Conservation (phyloP, 1,140 invertebrate genomes). For the Nebria ingens region DNA sequence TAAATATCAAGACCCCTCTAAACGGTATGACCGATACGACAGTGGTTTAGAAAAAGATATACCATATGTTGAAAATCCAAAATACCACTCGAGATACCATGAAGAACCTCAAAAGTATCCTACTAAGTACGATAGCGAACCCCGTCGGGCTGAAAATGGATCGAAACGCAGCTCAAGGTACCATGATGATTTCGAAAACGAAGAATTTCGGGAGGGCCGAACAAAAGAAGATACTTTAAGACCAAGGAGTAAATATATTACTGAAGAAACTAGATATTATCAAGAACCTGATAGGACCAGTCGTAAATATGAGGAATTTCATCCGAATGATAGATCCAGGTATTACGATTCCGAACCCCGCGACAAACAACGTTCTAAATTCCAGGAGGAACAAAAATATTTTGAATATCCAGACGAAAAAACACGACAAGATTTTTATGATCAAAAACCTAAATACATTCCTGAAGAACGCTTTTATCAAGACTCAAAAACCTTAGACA, state of each 20-base stretch:
- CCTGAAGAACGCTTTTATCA: background rate
- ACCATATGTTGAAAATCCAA: background rate
- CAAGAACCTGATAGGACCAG: background rate
- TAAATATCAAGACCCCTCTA: background rate
- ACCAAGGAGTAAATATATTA: conserved; percentile 7
- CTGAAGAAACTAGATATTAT: conserved; percentile 10
- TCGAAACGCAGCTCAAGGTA: background rate
- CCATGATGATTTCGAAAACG: background rate
- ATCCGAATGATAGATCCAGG: background rate
- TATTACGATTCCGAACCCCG: background rate
- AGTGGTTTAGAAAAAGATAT: background rate
- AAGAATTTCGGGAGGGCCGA: background rate
- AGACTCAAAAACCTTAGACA: background rate
- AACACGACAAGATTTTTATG: background rate
- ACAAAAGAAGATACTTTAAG: conserved; percentile 13
- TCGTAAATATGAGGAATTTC: conserved; percentile 1
- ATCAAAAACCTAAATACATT: background rate
- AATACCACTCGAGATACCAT: background rate
- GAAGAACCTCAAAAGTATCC: conserved; percentile 1
- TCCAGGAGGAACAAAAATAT: conserved; percentile 2
- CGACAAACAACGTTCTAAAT: background rate
- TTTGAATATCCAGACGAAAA: background rate
- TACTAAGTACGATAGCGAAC: background rate
- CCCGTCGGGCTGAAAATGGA: background rate
- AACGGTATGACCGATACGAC: background rate